Evolutionary conservation across 2,797 vertebrate genomes (phyloP).

Genomic region (Malacoraja senta): DNA sequence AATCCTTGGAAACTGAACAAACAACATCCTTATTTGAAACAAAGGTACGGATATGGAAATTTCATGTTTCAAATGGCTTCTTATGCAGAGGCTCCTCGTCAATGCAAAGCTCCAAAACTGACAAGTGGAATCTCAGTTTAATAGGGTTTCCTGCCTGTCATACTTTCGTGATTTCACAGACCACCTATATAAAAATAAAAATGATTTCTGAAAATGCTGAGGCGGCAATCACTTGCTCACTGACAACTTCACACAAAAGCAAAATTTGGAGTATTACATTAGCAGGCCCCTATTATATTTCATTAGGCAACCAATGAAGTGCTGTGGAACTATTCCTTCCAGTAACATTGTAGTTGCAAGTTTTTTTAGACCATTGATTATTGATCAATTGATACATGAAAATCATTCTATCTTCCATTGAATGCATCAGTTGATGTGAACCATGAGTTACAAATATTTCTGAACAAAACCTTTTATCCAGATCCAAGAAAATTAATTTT

Average conservation of each 20-base stretch:
- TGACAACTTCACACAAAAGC: neutral
- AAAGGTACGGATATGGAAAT: too few species aligned
- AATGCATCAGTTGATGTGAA: neutral
- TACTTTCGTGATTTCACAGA: neutral
- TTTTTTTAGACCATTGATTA: neutral
- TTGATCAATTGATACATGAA: neutral
- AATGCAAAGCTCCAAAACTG: neutral
- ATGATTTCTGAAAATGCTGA: neutral
- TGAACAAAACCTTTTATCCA: neutral
- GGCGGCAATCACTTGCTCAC: neutral
- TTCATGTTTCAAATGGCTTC: too few species aligned
- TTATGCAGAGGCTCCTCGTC: too few species aligned
- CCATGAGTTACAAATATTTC: neutral
- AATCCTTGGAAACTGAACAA: neutral
- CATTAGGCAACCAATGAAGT: neutral
- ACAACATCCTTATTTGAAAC: neutral
- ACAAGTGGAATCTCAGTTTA: too few species aligned
- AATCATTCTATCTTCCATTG: too few species aligned
- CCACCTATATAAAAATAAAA: neutral
- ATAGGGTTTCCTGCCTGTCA: neutral
- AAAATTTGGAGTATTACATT: neutral
- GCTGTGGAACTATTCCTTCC: neutral
- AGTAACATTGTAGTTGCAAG: neutral
- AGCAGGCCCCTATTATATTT: neutral
- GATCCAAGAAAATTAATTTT: too few species aligned